Percentiles rank a stretch among this genome's conserved stretches.
These are phyloP conservation scores for Crossocerus cetratus DNA, from an alignment of 2,888 invertebrate genomes.

Conservation along the genomic window DNA sequence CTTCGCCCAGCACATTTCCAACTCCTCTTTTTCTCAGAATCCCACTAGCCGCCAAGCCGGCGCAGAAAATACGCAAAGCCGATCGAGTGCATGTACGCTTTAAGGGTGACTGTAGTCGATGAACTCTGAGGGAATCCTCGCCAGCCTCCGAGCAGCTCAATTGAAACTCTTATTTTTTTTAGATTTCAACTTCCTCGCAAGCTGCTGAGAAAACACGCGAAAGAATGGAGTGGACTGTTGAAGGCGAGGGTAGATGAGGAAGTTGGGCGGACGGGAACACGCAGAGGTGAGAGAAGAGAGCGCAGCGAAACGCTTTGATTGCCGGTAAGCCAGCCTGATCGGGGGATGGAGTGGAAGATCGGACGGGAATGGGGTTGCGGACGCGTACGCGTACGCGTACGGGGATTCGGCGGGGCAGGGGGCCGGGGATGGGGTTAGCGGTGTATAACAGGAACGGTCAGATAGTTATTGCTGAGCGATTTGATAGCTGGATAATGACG, in stretches of 20 bases:
- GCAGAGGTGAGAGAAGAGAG: slow-evolving; percentile 17
- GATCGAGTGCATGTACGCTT: no score
- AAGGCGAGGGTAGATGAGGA: slow-evolving; percentile 22
- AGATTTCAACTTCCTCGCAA: no score
- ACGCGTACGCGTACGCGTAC: no score
- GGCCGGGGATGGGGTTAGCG: slow-evolving; percentile 22
- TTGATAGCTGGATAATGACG: slow-evolving; percentile 75
- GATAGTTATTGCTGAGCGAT: slow-evolving; percentile 74
- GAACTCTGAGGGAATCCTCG: no score
- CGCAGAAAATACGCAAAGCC: no score
- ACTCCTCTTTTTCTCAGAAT: not conserved
- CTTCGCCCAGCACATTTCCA: not conserved
- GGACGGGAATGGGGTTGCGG: no score
- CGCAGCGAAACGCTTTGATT: slow-evolving; percentile 49
- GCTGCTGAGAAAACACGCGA: no score
- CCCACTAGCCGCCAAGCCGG: no score
- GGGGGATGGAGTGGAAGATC: slow-evolving; percentile 23
- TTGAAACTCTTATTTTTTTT: slow-evolving; percentile 13
- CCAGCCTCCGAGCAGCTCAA: no score
- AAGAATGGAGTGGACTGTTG: no score
- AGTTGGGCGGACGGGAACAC: slow-evolving; percentile 39
- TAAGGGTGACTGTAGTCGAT: no score
- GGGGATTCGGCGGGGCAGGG: no score
- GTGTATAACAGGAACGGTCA: slow-evolving; percentile 55
- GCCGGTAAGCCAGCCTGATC: slow-evolving; percentile 59